Base-by-base conservation (phyloP, 2,888 invertebrate species). In the Antheraea assamensis region DNA sequence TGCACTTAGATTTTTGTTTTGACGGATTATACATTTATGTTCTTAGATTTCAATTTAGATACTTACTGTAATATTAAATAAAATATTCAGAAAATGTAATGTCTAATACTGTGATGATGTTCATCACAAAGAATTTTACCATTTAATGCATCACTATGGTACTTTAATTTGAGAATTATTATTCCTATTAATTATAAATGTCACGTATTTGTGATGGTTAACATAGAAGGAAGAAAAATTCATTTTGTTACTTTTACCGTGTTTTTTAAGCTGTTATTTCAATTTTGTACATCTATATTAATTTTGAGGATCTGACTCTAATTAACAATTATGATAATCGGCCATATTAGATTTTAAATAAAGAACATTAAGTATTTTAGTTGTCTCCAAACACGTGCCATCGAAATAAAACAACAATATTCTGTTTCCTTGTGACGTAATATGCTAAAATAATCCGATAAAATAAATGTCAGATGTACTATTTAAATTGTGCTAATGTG, bases 361-460 rank as follows among this genome's bases (percentile, higher is more conserved):
- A 61, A 2, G 24, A 61, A 61, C 61, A 61, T 8, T 8, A n/a
- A 55, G 10, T 5, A 55, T n/a, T 55, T 5, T 55, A n/a, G 55
- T n/a, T 21, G 21, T 55, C 55, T 55, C 24, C 8, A 15, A 61
- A 27, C 61, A 27, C 24, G 19, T 61, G 61, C 27, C 27, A 61
- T 61, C 13, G 27, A 64, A 64, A 30, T 24, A 58, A 64, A 64
- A 30, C 13, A 58, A 64, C 27, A 64, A 64, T 64, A 30, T 27
- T 61, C 61, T 8, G 15, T 8, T 64, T 30, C 5, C 61, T 64
- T 64, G 17, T 17, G 17, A 64, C 61, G 8, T 30, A 64, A 30
- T 64, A 64, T 64, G 61, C 30, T 64, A 64, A 64, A 64, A 58
- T 58, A 58, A 21, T 24, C n/a, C 58, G 15, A 58, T 58, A 58